Evolutionary conservation across 2,113 vertebrate genomes (phyloP), one percentile per base, ranked within the genome.

Genomic region (Osmerus mordax): DNA sequence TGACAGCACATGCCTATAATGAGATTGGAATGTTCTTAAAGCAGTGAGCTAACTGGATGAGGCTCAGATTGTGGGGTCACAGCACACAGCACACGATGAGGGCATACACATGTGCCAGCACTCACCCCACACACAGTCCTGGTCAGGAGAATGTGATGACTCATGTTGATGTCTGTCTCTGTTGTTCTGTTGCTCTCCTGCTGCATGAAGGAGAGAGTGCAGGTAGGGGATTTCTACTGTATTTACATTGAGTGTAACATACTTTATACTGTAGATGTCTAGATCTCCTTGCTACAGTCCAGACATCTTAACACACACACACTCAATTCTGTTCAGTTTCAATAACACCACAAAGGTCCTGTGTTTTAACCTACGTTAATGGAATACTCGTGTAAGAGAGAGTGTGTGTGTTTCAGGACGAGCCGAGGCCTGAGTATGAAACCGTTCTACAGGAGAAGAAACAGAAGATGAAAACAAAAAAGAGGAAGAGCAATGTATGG

Each of bases 361-460:
- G 41, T 9, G 41, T 47, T 47, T 47, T 47, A 47, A 47, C 6
- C 2, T 47, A 47, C 9, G 41, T 47, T 47, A 47, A 47, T 59
- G 3, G 9, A 60, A 4, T 60, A 60, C 13, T 21, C 25, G 13
- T 25, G 23, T 61, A 12, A 25, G 4, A 25, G 60, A 14, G 16
- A 61, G 54, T 70, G 60, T 76, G 32, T 67, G 23, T 64, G 6
- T 32, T 79, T 58, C 64, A 89, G 89, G 89, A 89, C 66, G 86
- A 86, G 36, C 58, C 87, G 65, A 84, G 88, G 79, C 89, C 89
- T 52, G 88, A 87, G 75, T 91, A 91, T 41, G 89, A 89, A 78
- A 81, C 82, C 60, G 84, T 81, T 69, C 70, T 91, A 2, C 85
- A 88, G 32, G 86, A 89, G 68, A 91, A 91, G 64, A 88, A 84